Conservation (phyloP, 1,140 invertebrate genomes). For the Calosoma granatense region DNA sequence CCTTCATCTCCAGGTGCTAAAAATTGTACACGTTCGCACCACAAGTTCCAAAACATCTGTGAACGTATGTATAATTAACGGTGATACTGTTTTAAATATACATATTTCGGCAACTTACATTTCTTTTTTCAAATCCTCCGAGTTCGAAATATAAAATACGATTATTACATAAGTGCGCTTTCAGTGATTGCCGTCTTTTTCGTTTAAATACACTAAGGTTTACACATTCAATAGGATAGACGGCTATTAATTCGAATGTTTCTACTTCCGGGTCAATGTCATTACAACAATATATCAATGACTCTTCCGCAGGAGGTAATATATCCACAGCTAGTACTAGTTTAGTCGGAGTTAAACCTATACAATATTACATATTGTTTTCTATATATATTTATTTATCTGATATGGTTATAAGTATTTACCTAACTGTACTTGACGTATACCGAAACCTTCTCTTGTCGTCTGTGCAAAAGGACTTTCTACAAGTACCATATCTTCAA, state of each 20-base stretch:
- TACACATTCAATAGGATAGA: slow-evolving; percentile 45
- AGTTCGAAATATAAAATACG: slow-evolving; percentile 40
- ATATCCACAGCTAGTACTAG: slow-evolving; percentile 45
- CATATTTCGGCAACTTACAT: slow-evolving; percentile 27
- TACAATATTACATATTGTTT: neutral
- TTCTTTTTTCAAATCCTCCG: slow-evolving; percentile 32
- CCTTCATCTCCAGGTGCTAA: slow-evolving; percentile 30
- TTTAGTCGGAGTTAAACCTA: slow-evolving; percentile 43
- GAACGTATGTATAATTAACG: slow-evolving; percentile 10
- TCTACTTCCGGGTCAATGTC: slow-evolving; percentile 42
- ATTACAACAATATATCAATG: slow-evolving; percentile 26
- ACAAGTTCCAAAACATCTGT: slow-evolving; percentile 43
- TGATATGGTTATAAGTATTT: slow-evolving; percentile 14
- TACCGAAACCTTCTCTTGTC: slow-evolving; percentile 42
- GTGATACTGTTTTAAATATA: slow-evolving; percentile 11
- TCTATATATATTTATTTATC: neutral
- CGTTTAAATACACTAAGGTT: slow-evolving; percentile 45
- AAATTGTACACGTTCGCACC: slow-evolving; percentile 40
- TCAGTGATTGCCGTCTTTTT: slow-evolving; percentile 40
- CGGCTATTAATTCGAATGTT: slow-evolving; percentile 44
- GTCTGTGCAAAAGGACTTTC: slow-evolving; percentile 53
- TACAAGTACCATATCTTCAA: slow-evolving; percentile 45
- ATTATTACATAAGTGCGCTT: slow-evolving; percentile 42
- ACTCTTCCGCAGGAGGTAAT: slow-evolving; percentile 28
- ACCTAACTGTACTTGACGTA: slow-evolving; percentile 47